Conservation (phyloP, 92 coral and sea anemone species). For the Zoanthus gigantus region DNA sequence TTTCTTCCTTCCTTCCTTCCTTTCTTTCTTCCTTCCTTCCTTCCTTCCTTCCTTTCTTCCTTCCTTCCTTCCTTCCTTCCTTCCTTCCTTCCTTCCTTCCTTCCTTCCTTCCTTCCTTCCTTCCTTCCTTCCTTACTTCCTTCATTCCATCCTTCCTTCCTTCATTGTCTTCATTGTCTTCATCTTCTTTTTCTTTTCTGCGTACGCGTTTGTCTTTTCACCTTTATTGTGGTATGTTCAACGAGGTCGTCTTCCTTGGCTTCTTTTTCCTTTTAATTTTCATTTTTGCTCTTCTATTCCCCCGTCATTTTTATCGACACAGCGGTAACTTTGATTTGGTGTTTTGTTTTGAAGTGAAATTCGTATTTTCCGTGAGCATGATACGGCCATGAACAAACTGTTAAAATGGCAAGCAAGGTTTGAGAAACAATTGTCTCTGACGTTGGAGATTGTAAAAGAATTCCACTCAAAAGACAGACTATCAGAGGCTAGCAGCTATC, state of each 20-base stretch:
- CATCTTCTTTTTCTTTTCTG: neutral
- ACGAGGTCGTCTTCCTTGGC: neutral
- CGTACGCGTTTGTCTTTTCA: neutral
- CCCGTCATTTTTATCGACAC: no score
- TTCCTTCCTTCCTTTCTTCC: no score
- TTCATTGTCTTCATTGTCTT: neutral
- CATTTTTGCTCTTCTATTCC: neutral
- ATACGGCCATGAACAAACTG: slow-evolving; percentile 88
- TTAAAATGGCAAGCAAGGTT: slow-evolving; percentile 94
- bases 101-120: neutral
- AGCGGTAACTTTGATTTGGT: no score
- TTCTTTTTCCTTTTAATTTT: neutral
- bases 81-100: neutral
- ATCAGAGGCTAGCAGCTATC: slow-evolving; percentile 85
- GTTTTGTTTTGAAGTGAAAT: slow-evolving; percentile 69
- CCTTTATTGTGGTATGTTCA: neutral
- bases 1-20: no score
- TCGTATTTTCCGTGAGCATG: slow-evolving; percentile 90
- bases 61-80: neutral
- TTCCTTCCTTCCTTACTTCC: neutral
- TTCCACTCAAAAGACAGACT: slow-evolving; percentile 90
- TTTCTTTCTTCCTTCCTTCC: no score
- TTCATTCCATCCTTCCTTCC: neutral
- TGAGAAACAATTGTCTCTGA: slow-evolving; percentile 77
- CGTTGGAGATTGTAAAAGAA: slow-evolving; percentile 79